phyloP scores from a whole-genome alignment of 2,113 vertebrate species.

The Chloropsis cyanopogon region DNA sequence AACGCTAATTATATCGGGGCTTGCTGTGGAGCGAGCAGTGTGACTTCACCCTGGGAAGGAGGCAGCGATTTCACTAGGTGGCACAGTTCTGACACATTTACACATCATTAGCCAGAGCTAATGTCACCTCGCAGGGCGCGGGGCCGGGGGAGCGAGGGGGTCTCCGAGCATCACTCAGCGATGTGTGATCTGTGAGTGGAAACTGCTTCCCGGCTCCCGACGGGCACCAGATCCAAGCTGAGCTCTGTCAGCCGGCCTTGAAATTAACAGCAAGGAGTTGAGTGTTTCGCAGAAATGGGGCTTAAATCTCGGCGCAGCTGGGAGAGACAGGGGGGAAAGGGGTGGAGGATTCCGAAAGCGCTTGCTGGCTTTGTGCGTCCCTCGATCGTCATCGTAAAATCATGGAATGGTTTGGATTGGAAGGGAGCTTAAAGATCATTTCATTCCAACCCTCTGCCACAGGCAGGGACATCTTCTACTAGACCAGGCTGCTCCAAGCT shows the following conservation, averaged over 20 bases:
- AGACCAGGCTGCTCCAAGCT: not conserved
- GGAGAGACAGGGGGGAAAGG: not conserved
- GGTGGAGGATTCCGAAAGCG: not conserved
- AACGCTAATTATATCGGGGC: constrained; percentile 71
- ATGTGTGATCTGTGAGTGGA: constrained; percentile 51
- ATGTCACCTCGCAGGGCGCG: constrained; percentile 63
- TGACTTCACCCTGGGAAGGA: constrained; percentile 66
- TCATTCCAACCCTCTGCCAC: rapidly evolving
- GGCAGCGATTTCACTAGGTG: constrained; percentile 76
- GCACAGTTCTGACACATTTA: constrained; percentile 80
- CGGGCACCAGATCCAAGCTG: constrained; percentile 37
- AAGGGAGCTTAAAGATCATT: not conserved
- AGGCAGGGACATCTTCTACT: not conserved
- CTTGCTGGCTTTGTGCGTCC: not conserved
- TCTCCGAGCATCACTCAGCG: constrained; percentile 38
- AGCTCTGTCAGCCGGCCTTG: constrained; percentile 48
- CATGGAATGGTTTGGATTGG: not conserved
- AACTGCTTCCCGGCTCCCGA: constrained; percentile 29
- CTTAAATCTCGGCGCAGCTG: not conserved
- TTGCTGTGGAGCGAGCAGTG: constrained; percentile 70
- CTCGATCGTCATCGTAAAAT: rapidly evolving
- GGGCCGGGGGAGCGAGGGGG: constrained; percentile 23
- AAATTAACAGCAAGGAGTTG: constrained; percentile 48
- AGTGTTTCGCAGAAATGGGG: not conserved
- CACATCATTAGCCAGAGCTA: constrained; percentile 74